Conservation (phyloP, 2,113 vertebrate species). For the Engystomops pustulosus region DNA sequence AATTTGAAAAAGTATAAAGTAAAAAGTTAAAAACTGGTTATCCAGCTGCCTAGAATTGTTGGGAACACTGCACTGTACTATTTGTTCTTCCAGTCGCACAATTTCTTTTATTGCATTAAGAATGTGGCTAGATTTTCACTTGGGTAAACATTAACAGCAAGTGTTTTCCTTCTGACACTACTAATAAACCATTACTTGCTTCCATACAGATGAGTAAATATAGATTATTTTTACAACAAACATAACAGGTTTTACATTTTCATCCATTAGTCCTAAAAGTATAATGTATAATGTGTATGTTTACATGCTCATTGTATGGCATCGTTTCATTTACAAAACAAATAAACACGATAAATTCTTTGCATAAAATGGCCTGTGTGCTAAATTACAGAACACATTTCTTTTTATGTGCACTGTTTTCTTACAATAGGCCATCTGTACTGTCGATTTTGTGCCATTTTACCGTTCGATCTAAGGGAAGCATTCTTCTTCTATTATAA, state of each 20-base stretch:
- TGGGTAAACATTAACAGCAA: too few relatives aligned
- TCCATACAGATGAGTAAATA: too few relatives aligned
- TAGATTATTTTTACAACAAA: background rate
- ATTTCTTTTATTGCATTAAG: too few relatives aligned
- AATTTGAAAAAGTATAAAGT: too few relatives aligned
- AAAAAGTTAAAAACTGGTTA: too few relatives aligned
- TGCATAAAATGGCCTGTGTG: background rate
- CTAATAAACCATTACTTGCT: background rate
- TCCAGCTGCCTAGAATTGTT: too few relatives aligned
- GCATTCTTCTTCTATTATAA: background rate
- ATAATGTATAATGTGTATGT: background rate
- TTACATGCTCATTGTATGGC: background rate
- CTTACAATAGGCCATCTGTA: slow-evolving; percentile 40
- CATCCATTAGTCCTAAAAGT: background rate
- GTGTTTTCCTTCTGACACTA: background rate
- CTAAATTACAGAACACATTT: slow-evolving; percentile 16
- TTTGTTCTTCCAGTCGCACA: too few relatives aligned
- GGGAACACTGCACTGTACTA: too few relatives aligned
- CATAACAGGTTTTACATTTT: background rate
- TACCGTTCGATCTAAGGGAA: background rate
- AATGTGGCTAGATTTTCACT: too few relatives aligned
- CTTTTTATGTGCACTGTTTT: background rate
- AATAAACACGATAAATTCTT: background rate
- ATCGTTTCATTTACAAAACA: background rate
- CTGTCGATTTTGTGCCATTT: background rate